These are phyloP conservation scores for Amiota mariae DNA, from an alignment of 2,888 invertebrate species.

Conservation along the genomic window DNA sequence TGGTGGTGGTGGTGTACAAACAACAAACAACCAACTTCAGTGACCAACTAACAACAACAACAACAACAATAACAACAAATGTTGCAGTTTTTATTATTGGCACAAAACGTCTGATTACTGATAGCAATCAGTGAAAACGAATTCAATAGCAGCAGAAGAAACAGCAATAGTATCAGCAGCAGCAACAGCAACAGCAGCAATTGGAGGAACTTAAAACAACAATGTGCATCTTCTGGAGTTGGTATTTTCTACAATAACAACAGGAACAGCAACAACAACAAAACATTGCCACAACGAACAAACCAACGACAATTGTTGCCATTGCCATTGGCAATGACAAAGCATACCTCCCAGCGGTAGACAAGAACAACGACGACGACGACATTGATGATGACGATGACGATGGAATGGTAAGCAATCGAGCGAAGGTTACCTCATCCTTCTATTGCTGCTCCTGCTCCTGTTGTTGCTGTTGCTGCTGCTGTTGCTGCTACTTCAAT, in stretches of 20 bases:
- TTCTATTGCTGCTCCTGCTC: too few relatives aligned
- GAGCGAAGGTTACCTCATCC: constrained; percentile 32
- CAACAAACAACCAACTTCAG: too few relatives aligned
- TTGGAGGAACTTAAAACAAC: constrained; percentile 30
- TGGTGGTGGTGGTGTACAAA: not conserved
- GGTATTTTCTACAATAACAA: constrained; percentile 22
- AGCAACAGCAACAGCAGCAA: constrained; percentile 37
- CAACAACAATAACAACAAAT: constrained; percentile 7
- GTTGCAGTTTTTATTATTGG: constrained; percentile 50
- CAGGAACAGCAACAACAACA: constrained; percentile 35
- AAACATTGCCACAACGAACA: constrained; percentile 30
- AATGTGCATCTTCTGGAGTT: constrained; percentile 2
- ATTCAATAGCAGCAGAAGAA: constrained; percentile 38
- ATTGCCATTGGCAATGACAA: constrained; percentile 62
- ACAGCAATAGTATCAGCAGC: constrained; percentile 47
- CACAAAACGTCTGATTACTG: constrained; percentile 68
- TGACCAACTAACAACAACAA: not conserved
- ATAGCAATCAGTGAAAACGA: constrained; percentile 59
- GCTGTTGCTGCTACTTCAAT: not conserved
- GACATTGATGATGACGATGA: not conserved
- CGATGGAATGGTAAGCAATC: constrained; percentile 12
- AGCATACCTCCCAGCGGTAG: constrained; percentile 64
- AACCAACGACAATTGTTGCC: constrained; percentile 29
- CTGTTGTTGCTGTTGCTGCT: not conserved
- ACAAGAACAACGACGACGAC: not conserved